Percentiles rank a stretch among this genome's conserved stretches.
Evolutionary conservation across 1,140 invertebrate species (phyloP).

Genomic region (Bombus sylvicola): DNA sequence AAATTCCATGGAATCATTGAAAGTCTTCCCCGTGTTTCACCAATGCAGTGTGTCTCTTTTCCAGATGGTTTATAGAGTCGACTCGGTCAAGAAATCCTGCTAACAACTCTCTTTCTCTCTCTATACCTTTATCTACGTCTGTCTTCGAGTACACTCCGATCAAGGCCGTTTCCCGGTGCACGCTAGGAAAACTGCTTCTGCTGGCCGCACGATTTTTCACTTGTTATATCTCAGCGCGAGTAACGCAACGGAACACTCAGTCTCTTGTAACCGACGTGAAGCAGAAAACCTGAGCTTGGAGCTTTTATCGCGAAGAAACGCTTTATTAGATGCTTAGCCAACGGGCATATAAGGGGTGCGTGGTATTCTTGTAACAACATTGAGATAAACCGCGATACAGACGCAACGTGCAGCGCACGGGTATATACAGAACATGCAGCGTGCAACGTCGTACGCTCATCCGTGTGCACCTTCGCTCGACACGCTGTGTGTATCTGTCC

Average conservation of each 20-base stretch:
- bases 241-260: neutral
- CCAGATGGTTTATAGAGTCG: neutral
- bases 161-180: neutral
- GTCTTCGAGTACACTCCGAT: neutral
- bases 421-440: constrained; percentile 6
- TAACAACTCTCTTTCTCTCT: neutral
- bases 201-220: constrained; percentile 26
- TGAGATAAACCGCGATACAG: constrained; percentile 6
- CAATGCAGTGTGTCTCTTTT: neutral
- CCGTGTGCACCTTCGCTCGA: constrained; percentile 13
- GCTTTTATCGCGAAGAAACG: constrained; percentile 23
- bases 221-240: constrained; percentile 1
- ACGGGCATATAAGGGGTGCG: constrained; percentile 26
- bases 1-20: constrained; percentile 18
- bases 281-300: neutral
- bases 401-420: neutral
- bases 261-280: neutral
- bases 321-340: constrained; percentile 30
- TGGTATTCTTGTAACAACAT: constrained; percentile 40
- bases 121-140: neutral
- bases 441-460: constrained; percentile 21
- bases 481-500: constrained; percentile 26
- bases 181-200: constrained; percentile 21
- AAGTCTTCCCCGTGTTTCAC: constrained; percentile 17
- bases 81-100: neutral